phyloP scores from a whole-genome alignment of 2,888 invertebrate genomes.

The Microctonus brassicae region DNA sequence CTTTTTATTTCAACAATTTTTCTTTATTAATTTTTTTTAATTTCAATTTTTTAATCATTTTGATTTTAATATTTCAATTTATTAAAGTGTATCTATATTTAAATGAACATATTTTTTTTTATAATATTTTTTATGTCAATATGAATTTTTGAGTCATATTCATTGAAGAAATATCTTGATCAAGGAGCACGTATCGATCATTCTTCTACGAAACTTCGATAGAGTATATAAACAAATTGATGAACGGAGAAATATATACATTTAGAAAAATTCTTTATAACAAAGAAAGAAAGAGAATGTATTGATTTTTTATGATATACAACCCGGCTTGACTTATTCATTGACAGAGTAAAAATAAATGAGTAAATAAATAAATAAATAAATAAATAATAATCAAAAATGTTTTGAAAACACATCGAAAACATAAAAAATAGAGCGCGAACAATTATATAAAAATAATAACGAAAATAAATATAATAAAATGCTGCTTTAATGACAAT shows the following conservation, averaged over 20 bases:
- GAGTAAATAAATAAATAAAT: not conserved
- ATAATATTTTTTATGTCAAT: constrained; percentile 42
- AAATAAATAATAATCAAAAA: not conserved
- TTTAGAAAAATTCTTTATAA: constrained; percentile 20
- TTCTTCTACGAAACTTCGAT: constrained; percentile 23
- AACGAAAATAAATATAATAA: constrained; percentile 39
- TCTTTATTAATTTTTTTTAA: constrained; percentile 18
- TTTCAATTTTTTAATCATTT: constrained; percentile 33
- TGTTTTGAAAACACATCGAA: constrained; percentile 37
- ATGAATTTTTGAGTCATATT: constrained; percentile 4
- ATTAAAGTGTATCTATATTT: constrained; percentile 35
- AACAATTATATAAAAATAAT: constrained; percentile 53
- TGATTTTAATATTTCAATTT: constrained; percentile 32
- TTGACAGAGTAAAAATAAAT: constrained; percentile 5
- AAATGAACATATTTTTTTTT: constrained; percentile 37
- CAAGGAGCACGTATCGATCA: constrained; percentile 59
- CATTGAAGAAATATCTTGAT: constrained; percentile 47
- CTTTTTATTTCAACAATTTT: not conserved
- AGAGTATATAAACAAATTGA: constrained; percentile 1
- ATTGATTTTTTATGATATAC: constrained; percentile 59
- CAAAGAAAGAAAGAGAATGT: constrained; percentile 22
- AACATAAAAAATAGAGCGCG: constrained; percentile 48
- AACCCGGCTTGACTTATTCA: constrained; percentile 52
- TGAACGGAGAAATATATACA: constrained; percentile 21
- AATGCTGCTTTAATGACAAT: constrained; percentile 25